Conservation (phyloP, 2,113 vertebrate species). For the Rynchops niger region DNA sequence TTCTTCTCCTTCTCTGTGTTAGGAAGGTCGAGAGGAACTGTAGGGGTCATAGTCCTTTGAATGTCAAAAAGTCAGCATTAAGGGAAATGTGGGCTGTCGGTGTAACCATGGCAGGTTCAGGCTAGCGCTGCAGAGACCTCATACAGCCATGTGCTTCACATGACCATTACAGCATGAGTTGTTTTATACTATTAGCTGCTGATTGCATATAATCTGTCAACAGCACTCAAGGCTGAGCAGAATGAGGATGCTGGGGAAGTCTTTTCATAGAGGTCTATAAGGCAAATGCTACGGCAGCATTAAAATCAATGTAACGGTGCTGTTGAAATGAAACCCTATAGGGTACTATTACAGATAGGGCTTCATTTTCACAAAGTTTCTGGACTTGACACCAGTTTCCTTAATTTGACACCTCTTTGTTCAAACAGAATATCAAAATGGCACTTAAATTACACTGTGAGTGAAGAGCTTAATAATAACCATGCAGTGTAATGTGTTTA, state of each 20-base stretch:
- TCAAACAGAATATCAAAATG: conserved; percentile 43
- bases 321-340: neutral
- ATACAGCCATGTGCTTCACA: fast-evolving
- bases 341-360: neutral
- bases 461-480: conserved; percentile 36
- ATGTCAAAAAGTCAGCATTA: neutral
- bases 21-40: neutral
- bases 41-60: too few species aligned
- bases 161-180: fast-evolving
- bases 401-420: conserved; percentile 59
- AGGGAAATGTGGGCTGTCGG: fast-evolving
- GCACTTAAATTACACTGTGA: conserved; percentile 20
- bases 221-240: neutral
- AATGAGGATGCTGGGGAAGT: neutral
- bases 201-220: fast-evolving
- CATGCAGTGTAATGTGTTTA: neutral
- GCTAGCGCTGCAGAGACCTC: too few species aligned
- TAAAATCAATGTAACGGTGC: neutral
- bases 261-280: neutral
- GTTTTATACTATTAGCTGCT: neutral
- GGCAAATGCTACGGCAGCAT: neutral
- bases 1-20: neutral
- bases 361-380: conserved; percentile 39
- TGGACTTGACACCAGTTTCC: conserved; percentile 6
- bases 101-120: neutral